Evolutionary conservation across 2,113 vertebrate genomes (phyloP), one percentile per base, ranked within the genome.

Genomic region (Turnix velox): DNA sequence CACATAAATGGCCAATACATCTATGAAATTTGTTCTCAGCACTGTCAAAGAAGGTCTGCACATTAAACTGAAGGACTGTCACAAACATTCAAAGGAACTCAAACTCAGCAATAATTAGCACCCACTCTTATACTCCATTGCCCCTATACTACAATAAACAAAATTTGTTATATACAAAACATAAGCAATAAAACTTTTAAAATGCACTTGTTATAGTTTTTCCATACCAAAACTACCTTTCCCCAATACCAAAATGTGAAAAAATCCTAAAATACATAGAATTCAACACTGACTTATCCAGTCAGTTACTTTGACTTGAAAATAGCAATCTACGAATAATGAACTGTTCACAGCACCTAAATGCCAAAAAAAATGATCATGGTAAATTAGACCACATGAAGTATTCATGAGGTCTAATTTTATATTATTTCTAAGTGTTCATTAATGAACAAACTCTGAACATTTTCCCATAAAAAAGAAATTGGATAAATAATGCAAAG

Each of bases 351-450:
- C 94, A 94, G 92, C 69, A 97, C 93, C 95, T 95, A 95, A 94
- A 96, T 93, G 87, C 94, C 91, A 97, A 88, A 69, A 92, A 95
- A 95, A 96, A 67, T 54, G 78, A 93, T 92, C 90, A 65, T 71
- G 73, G 92, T 82, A 96, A 95, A 95, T 88, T 95, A 92, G 27
- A 89, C 48, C 75, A 92, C 81, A 97, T 96, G 80, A 95, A 96
- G 55, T 80, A 90, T 97, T 96, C 88, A 97, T 94, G 48, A 97
- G 68, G 79, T 93, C 96, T 96, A 93, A 96, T 95, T 97, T 97
- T 95, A 95, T 96, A 96, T 94, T 95, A 95, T 96, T 97, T 96
- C 88, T 96, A 90, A 95, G 90, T 84, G 83, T 96, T 96, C 94
- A 93, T 96, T 96, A 96, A 97, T 93, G 93, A 97, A 96, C 91